Evolutionary conservation across 2,888 invertebrate species (phyloP).

Genomic region (Lepetodrilus schrolli): DNA sequence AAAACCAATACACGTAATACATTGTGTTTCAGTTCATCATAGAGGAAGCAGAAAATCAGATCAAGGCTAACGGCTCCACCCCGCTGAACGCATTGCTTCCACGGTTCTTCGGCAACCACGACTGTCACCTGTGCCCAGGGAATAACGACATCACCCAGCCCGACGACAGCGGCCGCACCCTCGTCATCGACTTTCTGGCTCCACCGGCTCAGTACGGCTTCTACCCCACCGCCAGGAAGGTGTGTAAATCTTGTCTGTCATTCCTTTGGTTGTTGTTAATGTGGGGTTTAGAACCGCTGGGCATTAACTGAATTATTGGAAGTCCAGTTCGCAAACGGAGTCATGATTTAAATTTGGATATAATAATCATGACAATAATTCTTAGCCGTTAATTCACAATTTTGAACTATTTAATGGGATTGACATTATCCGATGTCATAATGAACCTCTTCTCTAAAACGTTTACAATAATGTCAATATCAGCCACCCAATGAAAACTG

Average conservation of each 20-base stretch:
- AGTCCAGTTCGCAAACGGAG: no score
- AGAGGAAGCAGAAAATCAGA: constrained; percentile 45
- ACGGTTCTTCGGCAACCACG: constrained; percentile 43
- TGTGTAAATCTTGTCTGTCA: constrained; percentile 2
- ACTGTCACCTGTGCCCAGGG: constrained; percentile 46
- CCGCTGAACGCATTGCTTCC: constrained; percentile 49
- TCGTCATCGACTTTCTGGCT: constrained; percentile 51
- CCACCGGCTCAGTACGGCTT: constrained; percentile 47
- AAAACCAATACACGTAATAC: no score
- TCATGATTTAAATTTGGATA: no score
- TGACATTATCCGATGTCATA: no score
- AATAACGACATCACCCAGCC: constrained; percentile 39
- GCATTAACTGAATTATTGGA: no score
- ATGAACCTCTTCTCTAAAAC: no score
- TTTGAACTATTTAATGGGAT: no score
- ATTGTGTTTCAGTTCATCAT: constrained; percentile 43
- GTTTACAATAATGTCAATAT: no score
- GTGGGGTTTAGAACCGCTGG: no score
- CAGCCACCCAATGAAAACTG: no score
- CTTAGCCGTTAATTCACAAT: no score
- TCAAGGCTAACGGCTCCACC: constrained; percentile 38
- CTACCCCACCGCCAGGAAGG: constrained; percentile 43
- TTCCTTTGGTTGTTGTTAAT: not conserved
- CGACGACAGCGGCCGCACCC: constrained; percentile 39
- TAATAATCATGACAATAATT: no score